These are phyloP conservation scores for Anolis apletophallus DNA, from an alignment of 2,797 vertebrate species.

Conservation along the genomic window DNA sequence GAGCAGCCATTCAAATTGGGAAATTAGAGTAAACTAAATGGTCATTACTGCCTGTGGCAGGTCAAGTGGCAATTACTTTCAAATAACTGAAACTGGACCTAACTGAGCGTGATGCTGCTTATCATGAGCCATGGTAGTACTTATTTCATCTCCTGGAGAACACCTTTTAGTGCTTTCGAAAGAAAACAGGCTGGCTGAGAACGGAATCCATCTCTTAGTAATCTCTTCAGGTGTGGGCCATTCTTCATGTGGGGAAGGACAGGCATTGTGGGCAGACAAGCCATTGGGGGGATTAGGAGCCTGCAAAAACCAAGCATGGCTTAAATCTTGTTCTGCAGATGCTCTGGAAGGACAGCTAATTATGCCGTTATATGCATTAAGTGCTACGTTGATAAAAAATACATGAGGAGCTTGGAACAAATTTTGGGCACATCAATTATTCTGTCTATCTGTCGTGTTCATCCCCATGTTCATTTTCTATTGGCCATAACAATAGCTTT, in stretches of 20 bases:
- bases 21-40: background rate
- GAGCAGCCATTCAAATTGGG: background rate
- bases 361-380: background rate
- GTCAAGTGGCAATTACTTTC: background rate
- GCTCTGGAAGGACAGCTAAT: background rate
- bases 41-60: background rate
- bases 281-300: background rate
- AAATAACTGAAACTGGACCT: background rate
- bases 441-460: too few species aligned
- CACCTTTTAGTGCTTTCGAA: background rate
- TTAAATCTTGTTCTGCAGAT: slow-evolving; percentile 8
- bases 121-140: background rate
- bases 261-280: background rate
- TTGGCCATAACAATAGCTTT: background rate
- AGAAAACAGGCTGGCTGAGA: background rate
- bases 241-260: background rate
- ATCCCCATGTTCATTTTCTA: background rate
- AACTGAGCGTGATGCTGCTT: background rate
- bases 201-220: background rate
- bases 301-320: background rate
- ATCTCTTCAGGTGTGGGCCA: background rate
- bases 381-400: background rate
- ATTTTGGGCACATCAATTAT: background rate
- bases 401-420: background rate
- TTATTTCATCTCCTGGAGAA: background rate